Base-by-base conservation (phyloP, 2,888 invertebrate species). In the Lottia gigantea region DNA sequence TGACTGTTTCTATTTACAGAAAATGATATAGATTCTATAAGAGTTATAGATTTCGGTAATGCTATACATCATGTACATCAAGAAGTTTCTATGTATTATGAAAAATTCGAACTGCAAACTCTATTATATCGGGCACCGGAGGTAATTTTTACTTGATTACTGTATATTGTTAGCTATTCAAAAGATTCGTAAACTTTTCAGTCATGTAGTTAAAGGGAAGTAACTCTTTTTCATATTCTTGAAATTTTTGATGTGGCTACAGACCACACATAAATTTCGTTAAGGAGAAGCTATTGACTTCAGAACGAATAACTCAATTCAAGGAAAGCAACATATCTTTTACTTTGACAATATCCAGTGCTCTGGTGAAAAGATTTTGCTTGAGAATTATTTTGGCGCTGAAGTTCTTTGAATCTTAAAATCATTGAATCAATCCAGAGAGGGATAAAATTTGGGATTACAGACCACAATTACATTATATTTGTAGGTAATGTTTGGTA, bases 51-150 rank as follows among this genome's bases (percentile, higher is more conserved):
- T 71, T 86, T 87, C 78, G 87, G 87, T 7, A 87, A 86, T 78
- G 80, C 86, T 46, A 80, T 87, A 15, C 78, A 82, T 69, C 83
- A 83, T 70, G 76, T 83, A 0, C 82, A 85, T 66, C 79, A 78
- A 62, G 86, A 87, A 67, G 74, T 86, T 40, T 84, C 85, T 0
- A 75, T 86, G n/a, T 87, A 87, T 74, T 85, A 84, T 72, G 78
- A 83, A 55, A 85, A 86, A 74, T 87, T 85, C 78, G 82, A 85
- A 25, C 76, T 87, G 1, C 86, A 86, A 74, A 85, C 87, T 14
- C 78, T 84, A n/a, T 75, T 86, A 11, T 87, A 87, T 76, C 80
- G 87, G 69, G 86, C 86, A 11, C 87, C 87, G 14, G 86, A 87
- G 85, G 87, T 86, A 77, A 73, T 71, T 8, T 40, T 40, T 11